Evolutionary conservation across 2,888 invertebrate species (phyloP), one percentile per base, ranked within the genome.

Genomic region (Leptinotarsa tumamoca): DNA sequence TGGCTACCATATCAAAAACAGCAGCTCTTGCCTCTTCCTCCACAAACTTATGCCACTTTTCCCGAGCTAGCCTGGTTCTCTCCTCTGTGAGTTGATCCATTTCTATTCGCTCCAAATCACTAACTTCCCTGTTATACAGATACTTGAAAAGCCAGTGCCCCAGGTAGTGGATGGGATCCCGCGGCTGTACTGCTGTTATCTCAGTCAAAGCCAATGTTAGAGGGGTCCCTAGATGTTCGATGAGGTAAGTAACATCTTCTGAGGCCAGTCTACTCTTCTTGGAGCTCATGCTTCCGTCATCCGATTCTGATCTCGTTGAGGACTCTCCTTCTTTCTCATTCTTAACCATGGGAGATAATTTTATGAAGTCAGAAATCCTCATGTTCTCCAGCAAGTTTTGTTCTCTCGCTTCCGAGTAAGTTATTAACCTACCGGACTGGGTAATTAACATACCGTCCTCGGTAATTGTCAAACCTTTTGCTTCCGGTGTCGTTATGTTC

Each of bases 81-180:
- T 87, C 88, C 4, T 80, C 81, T 15, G 84, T 83, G 51, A 89
- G 80, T 58, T 84, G 87, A 56, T 86, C 86, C 58, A 81, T 84
- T 81, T 89, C 87, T 13, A 83, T 80, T 74, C 84, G 86, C 67
- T 86, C 83, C 5, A 83, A 73, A 67, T 86, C 82, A 51, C 85
- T 84, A 15, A 86, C 75, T 79, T 90, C 89, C 80, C 89, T 88
- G 78, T 87, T 89, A 79, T 87, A 89, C 52, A 88, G 85, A 33
- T 68, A 90, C 83, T 89, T 89, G 75, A 89, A 87, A n/a, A 90
- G 83, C 89, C 90, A 90, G 79, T 89, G 89, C 4, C 87, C 90
- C 43, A 90, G 82, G 79, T 89, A 90, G 80, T 88, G 87, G n/a
- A 90, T 87, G 0, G 90, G 90, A 82, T 90, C 90, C 67, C 82